These are phyloP conservation scores for Campoletis raptor DNA, from an alignment of 2,888 invertebrate genomes.

Conservation along the genomic window DNA sequence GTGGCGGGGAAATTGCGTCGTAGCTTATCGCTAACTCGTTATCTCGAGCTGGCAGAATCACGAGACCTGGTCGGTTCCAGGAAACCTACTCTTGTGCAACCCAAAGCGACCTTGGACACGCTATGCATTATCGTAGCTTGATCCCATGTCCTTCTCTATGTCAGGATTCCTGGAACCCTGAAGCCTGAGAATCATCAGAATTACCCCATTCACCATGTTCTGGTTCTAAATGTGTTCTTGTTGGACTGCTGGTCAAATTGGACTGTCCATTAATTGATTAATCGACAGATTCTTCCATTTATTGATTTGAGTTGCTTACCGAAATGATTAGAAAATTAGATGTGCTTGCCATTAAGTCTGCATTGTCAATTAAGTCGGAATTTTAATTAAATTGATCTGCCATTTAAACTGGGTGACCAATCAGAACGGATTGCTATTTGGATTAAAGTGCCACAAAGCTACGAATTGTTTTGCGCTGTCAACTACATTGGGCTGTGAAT, in stretches of 20 bases:
- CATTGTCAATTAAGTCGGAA: neutral
- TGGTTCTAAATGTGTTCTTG: neutral
- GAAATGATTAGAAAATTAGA: neutral
- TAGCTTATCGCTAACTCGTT: constrained; percentile 51
- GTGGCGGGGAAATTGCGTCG: constrained; percentile 46
- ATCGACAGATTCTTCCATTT: neutral
- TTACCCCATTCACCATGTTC: neutral
- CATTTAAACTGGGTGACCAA: neutral
- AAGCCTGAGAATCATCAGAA: neutral
- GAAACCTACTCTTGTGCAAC: constrained; percentile 19
- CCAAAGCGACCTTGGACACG: constrained; percentile 14
- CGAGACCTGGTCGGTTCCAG: constrained; percentile 22
- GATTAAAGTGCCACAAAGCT: neutral
- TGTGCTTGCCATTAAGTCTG: neutral
- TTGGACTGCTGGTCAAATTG: neutral
- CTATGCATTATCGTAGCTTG: neutral
- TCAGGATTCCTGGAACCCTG: neutral
- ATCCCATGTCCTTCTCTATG: neutral
- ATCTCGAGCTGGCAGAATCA: constrained; percentile 28
- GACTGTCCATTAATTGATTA: neutral
- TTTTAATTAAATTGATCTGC: neutral
- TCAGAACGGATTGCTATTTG: neutral
- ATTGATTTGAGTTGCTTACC: neutral
- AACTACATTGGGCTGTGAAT: neutral
- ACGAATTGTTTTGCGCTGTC: neutral